Conservation (phyloP, 2,113 vertebrate genomes). For the Phrynosoma blainvillii region DNA sequence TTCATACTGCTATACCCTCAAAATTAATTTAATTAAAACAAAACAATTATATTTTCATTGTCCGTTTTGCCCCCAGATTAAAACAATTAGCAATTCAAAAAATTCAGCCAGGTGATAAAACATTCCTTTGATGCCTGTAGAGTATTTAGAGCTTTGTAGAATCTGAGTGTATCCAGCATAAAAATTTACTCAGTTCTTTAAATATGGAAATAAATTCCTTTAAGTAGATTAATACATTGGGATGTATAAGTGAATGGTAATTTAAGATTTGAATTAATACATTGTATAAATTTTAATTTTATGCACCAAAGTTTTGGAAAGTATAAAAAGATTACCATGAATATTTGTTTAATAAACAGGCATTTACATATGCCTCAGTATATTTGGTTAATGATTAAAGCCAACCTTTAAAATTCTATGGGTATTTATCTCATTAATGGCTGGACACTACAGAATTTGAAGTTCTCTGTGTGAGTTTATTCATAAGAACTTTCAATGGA, state of each 20-base stretch:
- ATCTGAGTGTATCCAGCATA: not conserved
- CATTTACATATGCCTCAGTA: not conserved
- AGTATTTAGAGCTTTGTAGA: not conserved
- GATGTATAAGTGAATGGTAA: not conserved
- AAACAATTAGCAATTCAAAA: not conserved
- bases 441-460: not conserved
- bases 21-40: not conserved
- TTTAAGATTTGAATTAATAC: not conserved
- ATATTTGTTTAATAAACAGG: not conserved
- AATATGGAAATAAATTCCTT: slow-evolving; percentile 4
- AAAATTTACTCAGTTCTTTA: not conserved
- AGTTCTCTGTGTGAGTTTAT: not conserved
- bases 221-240: not conserved
- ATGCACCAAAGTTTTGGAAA: not conserved
- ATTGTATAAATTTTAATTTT: not conserved
- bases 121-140: not conserved
- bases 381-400: not conserved
- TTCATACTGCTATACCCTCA: not conserved
- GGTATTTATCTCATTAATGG: not conserved
- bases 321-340: not conserved
- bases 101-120: not conserved
- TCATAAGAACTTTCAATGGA: not conserved
- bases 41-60: not conserved
- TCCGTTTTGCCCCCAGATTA: not conserved
- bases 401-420: not conserved